Evolutionary conservation across 2,888 invertebrate species (phyloP).

Genomic region (Unio pictorum): DNA sequence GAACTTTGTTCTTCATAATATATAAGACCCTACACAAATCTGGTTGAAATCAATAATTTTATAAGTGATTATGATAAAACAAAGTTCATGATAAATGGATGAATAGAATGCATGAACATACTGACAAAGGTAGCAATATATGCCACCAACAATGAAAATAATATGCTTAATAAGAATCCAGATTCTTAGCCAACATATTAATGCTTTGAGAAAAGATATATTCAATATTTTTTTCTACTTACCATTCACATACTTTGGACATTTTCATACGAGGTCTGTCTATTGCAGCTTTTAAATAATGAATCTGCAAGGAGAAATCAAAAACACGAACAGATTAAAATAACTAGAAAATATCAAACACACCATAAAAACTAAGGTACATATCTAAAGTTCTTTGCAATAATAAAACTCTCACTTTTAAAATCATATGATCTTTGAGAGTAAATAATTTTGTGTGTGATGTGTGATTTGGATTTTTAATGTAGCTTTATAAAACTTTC

Average conservation of each 20-base stretch:
- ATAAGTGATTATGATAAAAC: no score
- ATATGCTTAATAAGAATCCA: neutral
- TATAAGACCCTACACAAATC: no score
- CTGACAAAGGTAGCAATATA: no score
- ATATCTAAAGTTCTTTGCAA: neutral
- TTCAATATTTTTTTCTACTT: slow-evolving; percentile 3
- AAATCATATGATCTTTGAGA: no score
- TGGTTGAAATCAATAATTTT: no score
- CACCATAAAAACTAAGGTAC: neutral
- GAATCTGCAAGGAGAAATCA: slow-evolving; percentile 62
- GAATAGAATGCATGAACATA: no score
- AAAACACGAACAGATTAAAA: neutral
- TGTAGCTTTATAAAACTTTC: no score
- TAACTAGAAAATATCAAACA: neutral
- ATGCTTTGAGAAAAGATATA: neutral
- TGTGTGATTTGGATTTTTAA: no score
- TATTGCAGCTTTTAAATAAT: slow-evolving; percentile 82
- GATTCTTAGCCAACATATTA: neutral
- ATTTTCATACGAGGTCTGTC: slow-evolving; percentile 93
- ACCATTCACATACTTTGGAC: slow-evolving; percentile 80
- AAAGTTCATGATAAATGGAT: no score
- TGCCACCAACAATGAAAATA: neutral
- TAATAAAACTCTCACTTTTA: no score
- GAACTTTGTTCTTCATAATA: no score
- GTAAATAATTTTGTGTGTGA: no score